Conservation (phyloP, 2,113 vertebrate genomes). For the Hymenochirus boettgeri region DNA sequence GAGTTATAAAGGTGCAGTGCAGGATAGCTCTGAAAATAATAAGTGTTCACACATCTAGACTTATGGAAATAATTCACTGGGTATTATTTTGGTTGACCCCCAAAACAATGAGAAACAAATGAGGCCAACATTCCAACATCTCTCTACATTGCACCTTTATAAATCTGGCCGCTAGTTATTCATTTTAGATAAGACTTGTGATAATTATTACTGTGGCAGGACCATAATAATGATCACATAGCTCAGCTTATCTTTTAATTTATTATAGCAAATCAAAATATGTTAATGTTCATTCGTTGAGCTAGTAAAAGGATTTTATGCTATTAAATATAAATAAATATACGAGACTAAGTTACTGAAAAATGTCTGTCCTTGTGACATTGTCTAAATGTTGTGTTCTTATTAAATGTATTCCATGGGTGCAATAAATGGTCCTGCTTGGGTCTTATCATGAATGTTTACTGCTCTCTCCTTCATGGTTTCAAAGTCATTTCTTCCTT, state of each 20-base stretch:
- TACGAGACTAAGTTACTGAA: no score
- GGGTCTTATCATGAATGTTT: not conserved
- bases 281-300: constrained; percentile 6
- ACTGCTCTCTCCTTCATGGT: no score
- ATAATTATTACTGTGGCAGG: no score
- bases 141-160: no score
- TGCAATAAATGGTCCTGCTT: not conserved
- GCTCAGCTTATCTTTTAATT: constrained; percentile 9
- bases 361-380: not conserved
- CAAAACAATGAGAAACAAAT: no score
- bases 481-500: no score
- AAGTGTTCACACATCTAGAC: no score
- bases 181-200: constrained; percentile 8
- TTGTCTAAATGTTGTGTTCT: not conserved
- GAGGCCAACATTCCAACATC: no score
- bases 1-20: no score
- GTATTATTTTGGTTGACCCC: no score
- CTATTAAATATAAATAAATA: not conserved
- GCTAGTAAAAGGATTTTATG: not conserved
- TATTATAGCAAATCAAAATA: constrained; percentile 20
- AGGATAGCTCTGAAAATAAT: no score
- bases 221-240: constrained; percentile 15
- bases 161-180: not conserved
- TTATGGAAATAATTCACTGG: no score
- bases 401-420: not conserved